Percentiles rank a stretch among this genome's conserved stretches.
These are phyloP conservation scores for Scylla paramamosain DNA, from an alignment of 1,140 invertebrate species.

Conservation along the genomic window DNA sequence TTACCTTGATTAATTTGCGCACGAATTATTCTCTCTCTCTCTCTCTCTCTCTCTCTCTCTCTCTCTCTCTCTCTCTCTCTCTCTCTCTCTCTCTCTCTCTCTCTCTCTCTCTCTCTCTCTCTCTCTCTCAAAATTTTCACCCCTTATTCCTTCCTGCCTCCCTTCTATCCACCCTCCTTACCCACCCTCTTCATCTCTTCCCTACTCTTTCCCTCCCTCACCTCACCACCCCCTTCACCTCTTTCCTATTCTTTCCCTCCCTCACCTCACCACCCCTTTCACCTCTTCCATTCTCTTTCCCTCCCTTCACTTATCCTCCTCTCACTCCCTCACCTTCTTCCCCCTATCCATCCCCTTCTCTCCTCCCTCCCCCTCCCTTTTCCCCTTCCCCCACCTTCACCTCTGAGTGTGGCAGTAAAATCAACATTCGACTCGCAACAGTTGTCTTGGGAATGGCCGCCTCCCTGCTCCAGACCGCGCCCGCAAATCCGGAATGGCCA, in stretches of 20 bases:
- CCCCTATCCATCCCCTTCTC: neutral
- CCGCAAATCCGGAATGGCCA: constrained; percentile 60
- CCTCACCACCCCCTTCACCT: neutral
- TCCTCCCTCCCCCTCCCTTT: neutral
- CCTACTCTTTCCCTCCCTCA: neutral
- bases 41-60: constrained; percentile 10
- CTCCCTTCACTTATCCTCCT: neutral
- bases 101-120: neutral
- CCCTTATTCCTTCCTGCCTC: neutral
- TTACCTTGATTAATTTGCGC: no score
- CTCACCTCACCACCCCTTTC: neutral
- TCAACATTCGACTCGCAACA: constrained; percentile 60
- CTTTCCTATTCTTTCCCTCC: neutral
- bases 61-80: neutral
- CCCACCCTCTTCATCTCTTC: neutral
- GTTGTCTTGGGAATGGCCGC: constrained; percentile 51
- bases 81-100: no score
- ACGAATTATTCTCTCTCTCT: no score
- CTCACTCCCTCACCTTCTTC: neutral
- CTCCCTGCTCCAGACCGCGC: neutral
- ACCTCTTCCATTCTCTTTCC: neutral
- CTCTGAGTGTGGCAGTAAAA: neutral
- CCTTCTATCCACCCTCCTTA: neutral
- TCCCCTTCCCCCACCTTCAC: neutral
- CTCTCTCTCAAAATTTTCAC: neutral